Conservation (phyloP, 2,888 invertebrate species). For the Lasioglossum leucozonium region DNA sequence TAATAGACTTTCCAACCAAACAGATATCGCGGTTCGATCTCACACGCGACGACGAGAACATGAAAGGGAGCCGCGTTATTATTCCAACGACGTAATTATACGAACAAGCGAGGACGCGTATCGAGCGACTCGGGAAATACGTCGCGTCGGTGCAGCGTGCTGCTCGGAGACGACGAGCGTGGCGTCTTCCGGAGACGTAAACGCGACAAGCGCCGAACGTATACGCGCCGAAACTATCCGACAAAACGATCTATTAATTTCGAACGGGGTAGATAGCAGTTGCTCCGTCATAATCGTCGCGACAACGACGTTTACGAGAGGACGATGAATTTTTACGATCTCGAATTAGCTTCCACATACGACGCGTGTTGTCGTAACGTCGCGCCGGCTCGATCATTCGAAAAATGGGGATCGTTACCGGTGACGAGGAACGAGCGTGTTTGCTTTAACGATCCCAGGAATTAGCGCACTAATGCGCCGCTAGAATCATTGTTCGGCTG, state of each 20-base stretch:
- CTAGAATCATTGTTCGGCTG: not conserved
- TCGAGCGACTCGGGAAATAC: constrained; percentile 24
- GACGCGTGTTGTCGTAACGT: not conserved
- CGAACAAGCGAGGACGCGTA: not conserved
- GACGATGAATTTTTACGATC: constrained; percentile 6
- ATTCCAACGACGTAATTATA: constrained; percentile 46
- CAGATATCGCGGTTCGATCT: constrained; percentile 39
- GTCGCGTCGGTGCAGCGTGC: not conserved
- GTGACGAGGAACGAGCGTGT: not conserved
- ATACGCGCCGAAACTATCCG: not conserved
- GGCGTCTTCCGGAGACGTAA: constrained; percentile 25
- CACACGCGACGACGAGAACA: constrained; percentile 38
- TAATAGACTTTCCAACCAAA: constrained; percentile 29
- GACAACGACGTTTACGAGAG: constrained; percentile 2
- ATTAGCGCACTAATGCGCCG: not conserved
- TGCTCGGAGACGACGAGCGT: not conserved
- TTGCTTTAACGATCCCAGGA: not conserved
- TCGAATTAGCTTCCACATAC: not conserved
- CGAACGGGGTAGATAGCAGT: not conserved
- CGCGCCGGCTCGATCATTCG: not conserved
- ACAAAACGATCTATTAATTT: constrained; percentile 45
- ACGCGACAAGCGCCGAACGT: constrained; percentile 17
- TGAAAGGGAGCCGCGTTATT: constrained; percentile 51
- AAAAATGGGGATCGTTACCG: not conserved
- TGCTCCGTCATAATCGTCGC: not conserved